Evolutionary conservation across 2,888 invertebrate species (phyloP), one percentile per base, ranked within the genome.

Genomic region (Harmothoe impar): DNA sequence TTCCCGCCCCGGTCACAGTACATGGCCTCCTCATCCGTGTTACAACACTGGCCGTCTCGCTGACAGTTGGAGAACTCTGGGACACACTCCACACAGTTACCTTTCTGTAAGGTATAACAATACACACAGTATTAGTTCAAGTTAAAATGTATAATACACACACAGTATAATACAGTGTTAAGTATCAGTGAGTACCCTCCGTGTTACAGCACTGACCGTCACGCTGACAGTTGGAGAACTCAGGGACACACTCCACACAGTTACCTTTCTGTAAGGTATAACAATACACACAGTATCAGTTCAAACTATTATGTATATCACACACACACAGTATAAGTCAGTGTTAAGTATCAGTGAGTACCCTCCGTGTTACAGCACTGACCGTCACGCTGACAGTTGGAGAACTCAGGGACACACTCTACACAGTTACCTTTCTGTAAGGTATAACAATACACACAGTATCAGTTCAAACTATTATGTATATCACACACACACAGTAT

Each of bases 1-100:
- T 86, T 86, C 29, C 86, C 86, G 10, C 43, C 43, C 31, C 52
- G 52, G 31, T 86, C 86, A 86, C 86, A 86, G 29, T 86, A 54
- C 29, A 86, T 25, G 43, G 43, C 43, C 43, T 43, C 43, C 5
- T 10, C 43, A 43, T 43, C 43, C 7, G 12, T 54, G 25, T 15
- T 0, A 33, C 86, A 86, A 23, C 81, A 81, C 43, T 81, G 81
- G 17, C 23, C 15, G 20, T 81, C 43, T 10, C 81, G 81, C 81
- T 81, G 81, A 43, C 81, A 81, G 35, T 33, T 43, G 23, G 33
- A 43, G 81, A 20, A 33, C 81, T 81, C 81, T 17, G 81, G 43
- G 12, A 43, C 43, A n/a, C 81, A 81, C 20, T 81, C 25, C 43
- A 81, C 81, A 43, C 81, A 81, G 35, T 35, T 43, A 7, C 81